These are phyloP conservation scores for Conus betulinus DNA, from an alignment of 1,140 invertebrate genomes.

Conservation along the genomic window DNA sequence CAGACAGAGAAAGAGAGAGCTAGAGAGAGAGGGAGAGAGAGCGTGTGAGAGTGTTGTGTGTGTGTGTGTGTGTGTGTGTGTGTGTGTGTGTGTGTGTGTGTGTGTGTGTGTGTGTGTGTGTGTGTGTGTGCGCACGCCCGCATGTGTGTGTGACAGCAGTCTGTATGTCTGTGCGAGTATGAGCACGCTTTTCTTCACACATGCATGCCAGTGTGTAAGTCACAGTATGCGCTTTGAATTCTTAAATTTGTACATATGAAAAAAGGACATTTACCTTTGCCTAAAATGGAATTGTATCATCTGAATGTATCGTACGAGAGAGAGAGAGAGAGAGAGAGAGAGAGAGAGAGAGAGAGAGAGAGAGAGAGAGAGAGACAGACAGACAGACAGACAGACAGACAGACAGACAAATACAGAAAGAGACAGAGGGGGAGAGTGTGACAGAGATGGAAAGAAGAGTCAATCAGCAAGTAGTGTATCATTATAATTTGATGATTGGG, in stretches of 20 bases:
- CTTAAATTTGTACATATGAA: too few relatives aligned
- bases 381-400: constrained; percentile 7
- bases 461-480: too few relatives aligned
- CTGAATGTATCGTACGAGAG: not conserved
- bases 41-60: too few relatives aligned
- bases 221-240: too few relatives aligned
- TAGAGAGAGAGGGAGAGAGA: too few relatives aligned
- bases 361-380: not conserved
- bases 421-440: not conserved
- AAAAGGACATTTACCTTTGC: too few relatives aligned
- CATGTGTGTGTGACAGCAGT: not conserved
- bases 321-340: not conserved
- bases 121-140: not conserved
- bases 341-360: not conserved
- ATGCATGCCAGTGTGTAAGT: not conserved
- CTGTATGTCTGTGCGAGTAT: not conserved
- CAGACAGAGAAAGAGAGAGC: too few relatives aligned
- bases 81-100: too few relatives aligned
- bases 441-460: not conserved
- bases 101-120: too few relatives aligned
- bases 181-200: not conserved
- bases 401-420: not conserved
- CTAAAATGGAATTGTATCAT: too few relatives aligned
- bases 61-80: too few relatives aligned
- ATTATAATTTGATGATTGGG: too few relatives aligned